A percentile compares a stretch with the other conserved stretches of the same genome.
Evolutionary conservation across 30 jellyfish, hydroid and myxozoan genomes (phyloP).

Genomic region (Cassiopea andromeda): DNA sequence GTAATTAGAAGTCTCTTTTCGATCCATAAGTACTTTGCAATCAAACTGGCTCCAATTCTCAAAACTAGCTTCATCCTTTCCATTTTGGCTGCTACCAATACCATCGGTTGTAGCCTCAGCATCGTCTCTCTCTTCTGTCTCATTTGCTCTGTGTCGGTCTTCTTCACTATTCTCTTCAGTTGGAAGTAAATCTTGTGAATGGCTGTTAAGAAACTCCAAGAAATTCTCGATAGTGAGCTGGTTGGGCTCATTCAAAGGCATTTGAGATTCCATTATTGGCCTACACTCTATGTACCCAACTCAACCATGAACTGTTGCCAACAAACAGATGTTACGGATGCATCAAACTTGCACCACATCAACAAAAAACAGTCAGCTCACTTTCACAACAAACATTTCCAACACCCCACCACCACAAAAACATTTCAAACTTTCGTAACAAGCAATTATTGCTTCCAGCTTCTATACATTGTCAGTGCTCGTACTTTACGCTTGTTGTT

Average conservation of each 20-base stretch:
- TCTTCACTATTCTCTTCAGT: background rate
- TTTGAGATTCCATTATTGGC: background rate
- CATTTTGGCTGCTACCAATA: background rate
- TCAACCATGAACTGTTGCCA: background rate
- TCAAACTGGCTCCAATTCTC: constrained; percentile 41
- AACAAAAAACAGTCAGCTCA: too few species aligned
- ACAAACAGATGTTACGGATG: too few species aligned
- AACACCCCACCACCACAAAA: too few species aligned
- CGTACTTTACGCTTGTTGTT: too few species aligned
- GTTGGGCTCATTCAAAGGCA: constrained; percentile 18
- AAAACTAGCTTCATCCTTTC: constrained; percentile 1
- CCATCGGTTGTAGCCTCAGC: background rate
- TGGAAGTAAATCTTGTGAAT: background rate
- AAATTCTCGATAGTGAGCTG: constrained; percentile 52
- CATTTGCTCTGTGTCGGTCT: background rate
- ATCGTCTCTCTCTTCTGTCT: background rate
- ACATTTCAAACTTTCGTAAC: too few species aligned
- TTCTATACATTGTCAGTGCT: too few species aligned
- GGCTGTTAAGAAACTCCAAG: constrained; percentile 33
- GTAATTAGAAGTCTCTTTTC: constrained; percentile 4
- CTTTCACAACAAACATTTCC: too few species aligned
- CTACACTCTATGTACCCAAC: background rate
- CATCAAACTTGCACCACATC: too few species aligned
- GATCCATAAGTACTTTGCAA: constrained; percentile 39
- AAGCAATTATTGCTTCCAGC: too few species aligned